Conservation (phyloP, 2,797 vertebrate genomes). For the Ceryle rudis region DNA sequence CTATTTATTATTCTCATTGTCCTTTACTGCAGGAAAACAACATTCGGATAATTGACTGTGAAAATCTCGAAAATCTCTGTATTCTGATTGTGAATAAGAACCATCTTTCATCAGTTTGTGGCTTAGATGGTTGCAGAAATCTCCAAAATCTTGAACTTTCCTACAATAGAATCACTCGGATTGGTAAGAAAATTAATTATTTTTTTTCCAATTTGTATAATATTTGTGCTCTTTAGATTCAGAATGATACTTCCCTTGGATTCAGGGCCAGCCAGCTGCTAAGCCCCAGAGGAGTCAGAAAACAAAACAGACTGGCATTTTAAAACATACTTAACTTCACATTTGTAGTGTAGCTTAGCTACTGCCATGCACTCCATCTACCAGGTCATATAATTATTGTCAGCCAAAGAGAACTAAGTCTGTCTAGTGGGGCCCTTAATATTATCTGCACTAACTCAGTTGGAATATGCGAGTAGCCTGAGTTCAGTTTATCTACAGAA, state of each 20-base stretch:
- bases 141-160: slow-evolving; percentile 89
- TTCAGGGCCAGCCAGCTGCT: neutral
- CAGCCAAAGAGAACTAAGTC: neutral
- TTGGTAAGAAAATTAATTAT: slow-evolving; percentile 83
- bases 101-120: slow-evolving; percentile 87
- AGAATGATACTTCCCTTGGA: neutral
- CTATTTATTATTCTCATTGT: slow-evolving; percentile 12
- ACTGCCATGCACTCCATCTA: neutral
- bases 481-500: neutral
- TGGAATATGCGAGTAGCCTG: neutral
- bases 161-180: slow-evolving; percentile 89
- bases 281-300: neutral
- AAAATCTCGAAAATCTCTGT: slow-evolving; percentile 83
- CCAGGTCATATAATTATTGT: neutral
- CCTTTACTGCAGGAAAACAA: slow-evolving; percentile 86
- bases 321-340: neutral
- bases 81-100: slow-evolving; percentile 88
- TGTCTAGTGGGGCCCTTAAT: neutral
- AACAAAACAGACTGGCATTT: neutral
- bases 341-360: neutral
- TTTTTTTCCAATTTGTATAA: neutral
- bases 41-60: slow-evolving; percentile 87
- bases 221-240: neutral
- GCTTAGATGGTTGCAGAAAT: slow-evolving; percentile 85
- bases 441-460: neutral